These are phyloP conservation scores for Sesamia nonagrioides DNA, from an alignment of 1,140 invertebrate species.

Conservation along the genomic window DNA sequence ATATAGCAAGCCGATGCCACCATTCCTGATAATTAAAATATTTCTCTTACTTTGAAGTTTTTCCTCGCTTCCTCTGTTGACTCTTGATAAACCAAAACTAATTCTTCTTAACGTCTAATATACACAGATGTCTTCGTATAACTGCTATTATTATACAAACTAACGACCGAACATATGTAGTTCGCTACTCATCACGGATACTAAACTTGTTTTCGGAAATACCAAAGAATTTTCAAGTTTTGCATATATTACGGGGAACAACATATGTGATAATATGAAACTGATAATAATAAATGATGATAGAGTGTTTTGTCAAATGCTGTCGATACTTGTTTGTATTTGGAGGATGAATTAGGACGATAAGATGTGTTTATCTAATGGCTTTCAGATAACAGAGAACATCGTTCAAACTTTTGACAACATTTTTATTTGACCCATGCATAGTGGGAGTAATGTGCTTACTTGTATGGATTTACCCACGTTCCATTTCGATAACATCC, in stretches of 20 bases:
- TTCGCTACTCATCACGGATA: constrained; percentile 56
- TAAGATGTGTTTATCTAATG: background rate
- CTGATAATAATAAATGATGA: background rate
- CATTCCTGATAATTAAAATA: background rate
- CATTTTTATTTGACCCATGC: background rate
- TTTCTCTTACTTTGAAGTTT: background rate
- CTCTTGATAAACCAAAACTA: background rate
- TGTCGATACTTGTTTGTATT: background rate
- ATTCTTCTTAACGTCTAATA: background rate
- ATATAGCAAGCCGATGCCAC: too few relatives aligned
- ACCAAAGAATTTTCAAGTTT: constrained; percentile 52
- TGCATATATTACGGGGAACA: constrained; percentile 23
- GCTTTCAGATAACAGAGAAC: background rate
- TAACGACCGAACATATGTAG: background rate
- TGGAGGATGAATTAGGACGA: background rate
- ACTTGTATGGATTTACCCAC: too few relatives aligned
- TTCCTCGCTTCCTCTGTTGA: background rate
- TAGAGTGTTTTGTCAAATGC: constrained; percentile 36
- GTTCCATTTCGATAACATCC: too few relatives aligned
- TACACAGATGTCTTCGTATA: background rate
- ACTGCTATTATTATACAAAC: background rate
- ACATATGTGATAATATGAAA: background rate
- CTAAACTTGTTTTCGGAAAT: constrained; percentile 62
- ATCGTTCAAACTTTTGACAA: background rate
- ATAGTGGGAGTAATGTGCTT: background rate